Evolutionary conservation across 2,888 invertebrate genomes (phyloP).

Genomic region (Synergus japonicus): DNA sequence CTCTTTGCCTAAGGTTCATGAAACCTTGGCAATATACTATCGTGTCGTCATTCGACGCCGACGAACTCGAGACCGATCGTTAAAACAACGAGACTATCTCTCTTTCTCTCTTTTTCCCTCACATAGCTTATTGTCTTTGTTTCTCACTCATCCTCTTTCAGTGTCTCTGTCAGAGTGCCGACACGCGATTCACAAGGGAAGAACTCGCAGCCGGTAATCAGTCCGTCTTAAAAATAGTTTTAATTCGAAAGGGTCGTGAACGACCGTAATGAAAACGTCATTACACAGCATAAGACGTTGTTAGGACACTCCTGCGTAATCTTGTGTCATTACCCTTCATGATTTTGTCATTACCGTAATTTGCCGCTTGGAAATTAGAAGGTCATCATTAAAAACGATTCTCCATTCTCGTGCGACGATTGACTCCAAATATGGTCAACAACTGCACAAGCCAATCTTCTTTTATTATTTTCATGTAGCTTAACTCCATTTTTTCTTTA

Average conservation of each 20-base stretch:
- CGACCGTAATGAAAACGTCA: conserved; percentile 51
- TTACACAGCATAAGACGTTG: conserved; percentile 42
- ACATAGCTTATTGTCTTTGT: neutral
- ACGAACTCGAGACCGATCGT: conserved; percentile 59
- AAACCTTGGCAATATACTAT: conserved; percentile 54
- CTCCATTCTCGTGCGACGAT: conserved; percentile 6
- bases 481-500: neutral
- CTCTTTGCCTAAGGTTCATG: conserved; percentile 44
- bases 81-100: conserved; percentile 53
- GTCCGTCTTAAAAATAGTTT: conserved; percentile 44
- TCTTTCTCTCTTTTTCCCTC: conserved; percentile 12
- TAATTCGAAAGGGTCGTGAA: conserved; percentile 44
- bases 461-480: neutral
- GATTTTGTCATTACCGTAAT: conserved; percentile 36
- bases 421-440: conserved; percentile 16
- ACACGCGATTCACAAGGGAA: conserved; percentile 37
- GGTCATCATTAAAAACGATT: conserved; percentile 15
- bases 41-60: conserved; percentile 57
- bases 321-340: conserved; percentile 51
- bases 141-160: neutral
- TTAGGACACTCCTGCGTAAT: conserved; percentile 55
- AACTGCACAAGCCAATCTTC: neutral
- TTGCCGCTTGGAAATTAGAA: conserved; percentile 34
- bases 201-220: conserved; percentile 32
- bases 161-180: conserved; percentile 1